Conservation (phyloP, 2,113 vertebrate species). For the Pterophyllum scalare region DNA sequence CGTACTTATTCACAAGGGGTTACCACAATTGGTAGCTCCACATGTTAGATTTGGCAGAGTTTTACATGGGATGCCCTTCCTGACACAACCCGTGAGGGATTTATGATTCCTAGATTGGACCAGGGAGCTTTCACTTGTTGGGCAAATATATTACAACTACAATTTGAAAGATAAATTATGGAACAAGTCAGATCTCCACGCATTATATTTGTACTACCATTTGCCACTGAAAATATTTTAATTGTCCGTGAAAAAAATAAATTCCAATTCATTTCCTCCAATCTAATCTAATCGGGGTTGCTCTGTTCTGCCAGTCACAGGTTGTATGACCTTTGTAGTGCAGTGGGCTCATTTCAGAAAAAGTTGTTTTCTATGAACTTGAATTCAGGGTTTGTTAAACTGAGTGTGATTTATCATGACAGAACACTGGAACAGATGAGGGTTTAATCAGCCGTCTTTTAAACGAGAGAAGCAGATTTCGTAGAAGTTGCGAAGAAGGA, state of each 20-base stretch:
- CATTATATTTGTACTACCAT: neutral
- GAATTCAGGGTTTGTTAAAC: neutral
- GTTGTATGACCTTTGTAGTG: neutral
- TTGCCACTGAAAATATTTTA: neutral
- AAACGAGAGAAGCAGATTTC: neutral
- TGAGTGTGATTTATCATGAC: neutral
- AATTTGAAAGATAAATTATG: too few species aligned
- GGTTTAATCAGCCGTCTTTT: neutral
- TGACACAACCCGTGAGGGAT: too few species aligned
- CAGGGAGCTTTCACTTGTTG: too few species aligned
- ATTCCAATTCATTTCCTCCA: neutral
- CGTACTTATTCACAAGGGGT: too few species aligned
- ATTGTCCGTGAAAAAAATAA: neutral
- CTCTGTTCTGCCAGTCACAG: rapidly evolving
- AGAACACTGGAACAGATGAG: neutral
- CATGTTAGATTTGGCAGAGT: too few species aligned
- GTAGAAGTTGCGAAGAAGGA: neutral
- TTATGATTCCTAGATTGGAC: too few species aligned
- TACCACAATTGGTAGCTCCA: too few species aligned
- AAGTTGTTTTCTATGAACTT: neutral
- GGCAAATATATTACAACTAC: too few species aligned
- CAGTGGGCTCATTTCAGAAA: neutral
- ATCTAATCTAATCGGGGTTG: neutral
- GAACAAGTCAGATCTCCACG: neutral
- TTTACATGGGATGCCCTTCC: too few species aligned